phyloP scores from a whole-genome alignment of 1,140 invertebrate species.

The Drosophila oshimai region DNA sequence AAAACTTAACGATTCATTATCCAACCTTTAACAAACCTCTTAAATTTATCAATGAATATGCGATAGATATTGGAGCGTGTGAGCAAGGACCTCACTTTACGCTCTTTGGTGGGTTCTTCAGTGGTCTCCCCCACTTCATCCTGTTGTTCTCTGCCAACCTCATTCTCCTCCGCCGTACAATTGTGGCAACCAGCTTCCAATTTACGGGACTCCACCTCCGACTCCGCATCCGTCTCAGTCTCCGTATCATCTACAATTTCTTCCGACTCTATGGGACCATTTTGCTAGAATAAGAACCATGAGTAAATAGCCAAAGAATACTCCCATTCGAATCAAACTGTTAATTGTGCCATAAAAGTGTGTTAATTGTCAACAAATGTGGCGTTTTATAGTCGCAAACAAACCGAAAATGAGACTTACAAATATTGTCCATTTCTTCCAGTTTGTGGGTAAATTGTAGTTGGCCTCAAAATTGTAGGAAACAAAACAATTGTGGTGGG shows the following conservation, averaged over 20 bases:
- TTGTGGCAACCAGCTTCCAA: neutral
- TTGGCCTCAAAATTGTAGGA: slow-evolving; percentile 90
- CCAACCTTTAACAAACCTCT: slow-evolving; percentile 23
- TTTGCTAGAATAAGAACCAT: slow-evolving; percentile 44
- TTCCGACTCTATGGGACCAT: slow-evolving; percentile 64
- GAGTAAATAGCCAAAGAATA: slow-evolving; percentile 10
- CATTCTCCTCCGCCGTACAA: neutral
- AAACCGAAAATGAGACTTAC: slow-evolving; percentile 57
- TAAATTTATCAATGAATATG: slow-evolving; percentile 67
- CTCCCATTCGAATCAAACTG: slow-evolving; percentile 15
- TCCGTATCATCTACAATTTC: slow-evolving; percentile 13
- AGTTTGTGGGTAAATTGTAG: slow-evolving; percentile 84
- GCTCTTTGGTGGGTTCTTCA: neutral
- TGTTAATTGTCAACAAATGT: slow-evolving; percentile 52
- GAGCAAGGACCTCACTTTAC: slow-evolving; percentile 43
- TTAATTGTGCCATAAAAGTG: slow-evolving; percentile 57
- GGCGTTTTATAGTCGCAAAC: slow-evolving; percentile 55
- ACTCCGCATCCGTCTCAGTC: slow-evolving; percentile 38
- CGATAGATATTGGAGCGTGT: slow-evolving; percentile 69
- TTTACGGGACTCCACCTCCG: slow-evolving; percentile 47
- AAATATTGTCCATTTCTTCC: slow-evolving; percentile 61
- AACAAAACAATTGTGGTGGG: slow-evolving; percentile 87
- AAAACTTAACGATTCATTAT: no score
- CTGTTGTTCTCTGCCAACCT: neutral
- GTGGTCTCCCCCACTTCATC: neutral